Evolutionary conservation across 2,113 vertebrate genomes (phyloP).

Genomic region (Alligator sinensis): DNA sequence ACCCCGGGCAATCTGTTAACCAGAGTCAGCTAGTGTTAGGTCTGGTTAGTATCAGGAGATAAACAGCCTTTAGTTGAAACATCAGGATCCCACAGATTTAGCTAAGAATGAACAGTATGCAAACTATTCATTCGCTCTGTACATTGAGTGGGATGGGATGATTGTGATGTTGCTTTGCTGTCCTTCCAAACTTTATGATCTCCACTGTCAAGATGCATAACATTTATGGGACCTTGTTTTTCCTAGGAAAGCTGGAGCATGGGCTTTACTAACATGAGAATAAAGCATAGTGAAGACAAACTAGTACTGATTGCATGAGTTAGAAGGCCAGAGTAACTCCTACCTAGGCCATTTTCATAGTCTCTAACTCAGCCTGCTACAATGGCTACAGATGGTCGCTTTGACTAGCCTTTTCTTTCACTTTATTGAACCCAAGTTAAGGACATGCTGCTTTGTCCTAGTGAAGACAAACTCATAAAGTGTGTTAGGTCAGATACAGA

Average conservation of each 20-base stretch:
- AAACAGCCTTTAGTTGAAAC: neutral
- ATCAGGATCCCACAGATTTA: neutral
- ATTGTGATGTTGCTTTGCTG: neutral
- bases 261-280: too few relatives aligned
- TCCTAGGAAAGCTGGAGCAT: neutral
- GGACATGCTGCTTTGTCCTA: neutral
- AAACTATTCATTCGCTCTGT: neutral
- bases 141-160: neutral
- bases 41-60: neutral
- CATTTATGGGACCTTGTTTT: neutral
- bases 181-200: neutral
- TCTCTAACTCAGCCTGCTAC: neutral
- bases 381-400: neutral
- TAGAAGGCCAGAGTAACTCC: neutral
- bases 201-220: neutral
- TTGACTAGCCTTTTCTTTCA: neutral
- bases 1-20: accelerated
- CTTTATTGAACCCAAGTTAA: neutral
- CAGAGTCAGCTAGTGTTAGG: accelerated
- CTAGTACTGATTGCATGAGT: neutral
- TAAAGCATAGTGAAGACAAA: neutral
- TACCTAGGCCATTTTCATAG: neutral
- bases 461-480: neutral
- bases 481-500: neutral
- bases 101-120: neutral